A percentile compares a stretch with the other conserved stretches of the same genome.
Conservation (phyloP, 2,113 vertebrate genomes). For the Montifringilla adamsi region DNA sequence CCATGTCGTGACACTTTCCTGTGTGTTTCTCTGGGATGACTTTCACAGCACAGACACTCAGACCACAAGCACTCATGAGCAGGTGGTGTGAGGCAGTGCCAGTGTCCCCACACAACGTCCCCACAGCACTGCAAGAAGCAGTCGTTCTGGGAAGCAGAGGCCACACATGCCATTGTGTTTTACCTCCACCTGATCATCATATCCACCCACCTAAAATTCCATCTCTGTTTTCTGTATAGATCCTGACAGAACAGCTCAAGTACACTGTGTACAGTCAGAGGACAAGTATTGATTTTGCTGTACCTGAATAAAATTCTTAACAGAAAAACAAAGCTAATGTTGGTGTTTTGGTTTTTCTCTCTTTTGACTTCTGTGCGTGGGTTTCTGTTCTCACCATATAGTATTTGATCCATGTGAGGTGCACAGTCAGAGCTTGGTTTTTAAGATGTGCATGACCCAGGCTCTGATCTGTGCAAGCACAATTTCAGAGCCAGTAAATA, state of each 20-base stretch:
- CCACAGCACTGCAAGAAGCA: accelerated
- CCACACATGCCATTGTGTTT: accelerated
- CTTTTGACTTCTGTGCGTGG: neutral
- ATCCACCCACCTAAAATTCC: slow-evolving; percentile 8
- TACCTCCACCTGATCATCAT: neutral
- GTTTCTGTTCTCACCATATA: neutral
- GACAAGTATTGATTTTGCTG: slow-evolving; percentile 52
- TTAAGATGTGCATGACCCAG: neutral
- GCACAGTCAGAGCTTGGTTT: neutral
- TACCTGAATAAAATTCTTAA: slow-evolving; percentile 44
- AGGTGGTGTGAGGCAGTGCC: neutral
- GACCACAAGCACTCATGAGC: neutral
- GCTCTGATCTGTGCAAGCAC: neutral
- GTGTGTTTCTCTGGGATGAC: neutral
- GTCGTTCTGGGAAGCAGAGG: neutral
- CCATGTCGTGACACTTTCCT: accelerated
- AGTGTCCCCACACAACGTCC: neutral
- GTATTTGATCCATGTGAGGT: neutral
- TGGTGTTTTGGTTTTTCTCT: neutral
- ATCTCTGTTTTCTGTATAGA: slow-evolving; percentile 22
- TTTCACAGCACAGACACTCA: neutral
- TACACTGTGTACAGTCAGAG: slow-evolving; percentile 40
- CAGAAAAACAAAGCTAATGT: slow-evolving; percentile 23
- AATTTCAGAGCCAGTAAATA: neutral
- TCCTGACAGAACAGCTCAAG: slow-evolving; percentile 20